Base-by-base conservation (phyloP, 2,113 vertebrate genomes). In the Malaclemys terrapin region DNA sequence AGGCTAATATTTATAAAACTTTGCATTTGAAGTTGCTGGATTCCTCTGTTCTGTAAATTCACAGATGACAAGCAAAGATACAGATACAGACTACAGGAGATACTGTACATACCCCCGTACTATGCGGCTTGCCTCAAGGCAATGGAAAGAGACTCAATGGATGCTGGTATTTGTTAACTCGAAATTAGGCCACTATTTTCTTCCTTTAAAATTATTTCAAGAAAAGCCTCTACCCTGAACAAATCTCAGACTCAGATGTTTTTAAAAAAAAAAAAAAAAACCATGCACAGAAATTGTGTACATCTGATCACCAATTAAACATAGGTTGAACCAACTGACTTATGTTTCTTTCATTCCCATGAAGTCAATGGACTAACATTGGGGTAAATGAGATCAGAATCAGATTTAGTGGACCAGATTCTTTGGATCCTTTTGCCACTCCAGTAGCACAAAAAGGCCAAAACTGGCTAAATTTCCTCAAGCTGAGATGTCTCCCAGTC, bases 61-160 rank as follows among this genome's bases (percentile, higher is more conserved):
- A 91, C 59, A 75, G n/a, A 1, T 84, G 92, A 92, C 20, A 35
- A 89, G 83, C 35, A 96, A 87, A 96, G 82, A 52, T 82, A 29
- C 79, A 89, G 27, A 54, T 90, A 42, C 35, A 82, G 53, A 90
- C 45, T 65, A 57, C n/a, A 83, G 69, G 47, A 90, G 10, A 87
- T 2, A 87, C 29, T 6, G 4, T 72, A 82, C 79, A 38, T 54
- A 90, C 53, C 47, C 90, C 6, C 10, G 54, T 80, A 12, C 69
- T 89, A 8, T 42, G 79, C 54, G 53, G 22, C 25, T 88, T 89
- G 35, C 45, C 75, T 87, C 42, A 49, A 24, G 87, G 50, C 75
- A 87, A 83, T 57, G 65, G 52, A 93, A 82, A 83, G 31, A 57
- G 85, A 89, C 81, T 10, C 91, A 38, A 50, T 87, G 85, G 10